These are phyloP conservation scores for Tenthredo mesomela DNA, from an alignment of 2,888 invertebrate genomes.

Conservation along the genomic window DNA sequence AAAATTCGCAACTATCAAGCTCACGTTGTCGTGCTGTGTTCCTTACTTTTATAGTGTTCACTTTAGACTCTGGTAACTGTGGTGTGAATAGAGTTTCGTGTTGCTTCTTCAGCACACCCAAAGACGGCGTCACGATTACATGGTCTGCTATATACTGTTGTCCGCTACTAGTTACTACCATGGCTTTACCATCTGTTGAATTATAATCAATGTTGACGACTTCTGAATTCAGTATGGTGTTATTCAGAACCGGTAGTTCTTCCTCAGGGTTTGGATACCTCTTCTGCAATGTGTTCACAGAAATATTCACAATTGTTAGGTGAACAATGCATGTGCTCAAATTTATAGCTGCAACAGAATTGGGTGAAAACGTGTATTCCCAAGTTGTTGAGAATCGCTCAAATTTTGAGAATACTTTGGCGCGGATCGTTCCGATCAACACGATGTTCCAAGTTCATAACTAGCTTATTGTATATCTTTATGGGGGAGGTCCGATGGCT, in stretches of 20 bases:
- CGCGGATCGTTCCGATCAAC: neutral
- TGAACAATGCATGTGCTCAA: neutral
- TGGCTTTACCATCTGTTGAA: slow-evolving; percentile 56
- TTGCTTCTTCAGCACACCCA: slow-evolving; percentile 85
- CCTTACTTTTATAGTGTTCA: slow-evolving; percentile 78
- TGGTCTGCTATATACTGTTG: slow-evolving; percentile 80
- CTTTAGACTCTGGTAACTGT: slow-evolving; percentile 79
- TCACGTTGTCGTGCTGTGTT: too few relatives aligned
- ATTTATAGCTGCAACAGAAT: neutral
- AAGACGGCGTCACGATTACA: slow-evolving; percentile 84
- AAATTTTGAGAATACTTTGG: neutral
- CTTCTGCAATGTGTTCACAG: slow-evolving; percentile 63
- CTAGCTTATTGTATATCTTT: neutral
- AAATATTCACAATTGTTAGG: neutral
- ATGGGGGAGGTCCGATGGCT: neutral
- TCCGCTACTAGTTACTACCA: slow-evolving; percentile 72
- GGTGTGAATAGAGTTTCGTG: slow-evolving; percentile 81
- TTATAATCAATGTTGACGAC: slow-evolving; percentile 67
- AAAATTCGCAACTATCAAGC: slow-evolving; percentile 5
- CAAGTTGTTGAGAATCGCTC: neutral
- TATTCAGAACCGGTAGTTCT: slow-evolving; percentile 70
- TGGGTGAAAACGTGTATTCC: neutral
- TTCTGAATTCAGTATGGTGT: slow-evolving; percentile 66
- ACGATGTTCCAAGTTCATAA: neutral
- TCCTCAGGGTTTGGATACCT: slow-evolving; percentile 68